Conservation (phyloP, 2,797 vertebrate genomes). For the Siniperca undulata region DNA sequence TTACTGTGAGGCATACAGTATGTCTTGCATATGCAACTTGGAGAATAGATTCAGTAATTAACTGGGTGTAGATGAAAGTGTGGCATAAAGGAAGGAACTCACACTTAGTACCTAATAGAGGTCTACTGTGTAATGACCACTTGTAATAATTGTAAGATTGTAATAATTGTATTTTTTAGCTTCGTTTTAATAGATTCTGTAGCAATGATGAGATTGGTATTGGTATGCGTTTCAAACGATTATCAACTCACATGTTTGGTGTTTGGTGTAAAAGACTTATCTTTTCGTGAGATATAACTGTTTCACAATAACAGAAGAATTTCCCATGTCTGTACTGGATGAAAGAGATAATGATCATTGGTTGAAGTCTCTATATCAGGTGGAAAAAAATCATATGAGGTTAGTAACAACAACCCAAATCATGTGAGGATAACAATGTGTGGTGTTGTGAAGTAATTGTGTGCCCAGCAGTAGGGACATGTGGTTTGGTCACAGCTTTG, state of each 20-base stretch:
- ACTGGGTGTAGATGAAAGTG: conserved; percentile 1
- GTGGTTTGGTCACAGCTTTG: conserved; percentile 28
- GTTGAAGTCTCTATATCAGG: background rate
- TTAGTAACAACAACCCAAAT: background rate
- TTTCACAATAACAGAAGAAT: background rate
- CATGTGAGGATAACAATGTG: conserved; percentile 29
- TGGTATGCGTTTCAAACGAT: background rate
- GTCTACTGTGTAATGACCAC: background rate
- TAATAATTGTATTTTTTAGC: background rate
- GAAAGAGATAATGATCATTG: background rate
- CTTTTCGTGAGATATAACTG: background rate
- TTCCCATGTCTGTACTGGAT: background rate
- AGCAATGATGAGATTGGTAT: background rate
- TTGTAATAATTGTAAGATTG: background rate
- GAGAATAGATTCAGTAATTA: background rate
- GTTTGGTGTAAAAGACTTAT: background rate
- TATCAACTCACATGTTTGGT: background rate
- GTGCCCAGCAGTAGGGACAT: background rate
- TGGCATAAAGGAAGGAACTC: background rate
- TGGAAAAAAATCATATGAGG: conserved; percentile 9
- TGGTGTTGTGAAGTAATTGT: conserved; percentile 4
- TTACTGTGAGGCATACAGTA: background rate
- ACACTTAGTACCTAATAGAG: background rate
- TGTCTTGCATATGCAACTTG: background rate
- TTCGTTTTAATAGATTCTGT: background rate